Base-by-base conservation (phyloP, 2,797 vertebrate species). In the Diplodus puntazzo region DNA sequence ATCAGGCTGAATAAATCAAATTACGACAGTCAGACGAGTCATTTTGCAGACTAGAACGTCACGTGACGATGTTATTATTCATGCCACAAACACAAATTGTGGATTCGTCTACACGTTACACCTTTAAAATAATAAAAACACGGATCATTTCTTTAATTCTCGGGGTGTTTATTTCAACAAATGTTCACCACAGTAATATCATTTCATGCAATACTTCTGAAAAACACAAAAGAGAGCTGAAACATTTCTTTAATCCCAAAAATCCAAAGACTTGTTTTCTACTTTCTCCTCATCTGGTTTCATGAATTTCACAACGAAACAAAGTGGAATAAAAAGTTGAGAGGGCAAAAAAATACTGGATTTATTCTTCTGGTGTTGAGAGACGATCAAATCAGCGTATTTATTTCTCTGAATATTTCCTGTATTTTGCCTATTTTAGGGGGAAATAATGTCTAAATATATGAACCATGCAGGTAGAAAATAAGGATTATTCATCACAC, bases 101-200 rank as follows among this genome's bases (percentile, higher is more conserved):
- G 30, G 4, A 30, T 30, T 30, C 30, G 30, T 34, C 30, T 34
- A 34, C 1, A 34, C 30, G 6, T 34, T 5, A 30, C 5, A 34
- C 7, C 30, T 34, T 34, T 34, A 7, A 8, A 34, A 34, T 46
- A 10, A 18, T 11, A 1, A 11, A 27, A 64, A 52, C 0, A 43
- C 81, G 67, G 13, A 63, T 59, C 62, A 58, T 16, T 48, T 3
- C 45, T 80, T 81, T 70, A 53, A 65, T 75, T 87, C 20, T 69
- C 34, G 4, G 49, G 27, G 18, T 76, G 71, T 95, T 95, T 93
- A 94, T 94, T 94, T 93, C 70, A 87, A 89, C 89, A 91, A 84
- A 75, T 78, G 58, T 85, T 86, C 60, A 87, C 87, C 77, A 94
- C 87, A 90, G 83, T 80, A 84, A 88, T 71, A 84, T 77, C 72